A percentile compares a stretch with the other conserved stretches of the same genome.
These are phyloP conservation scores for Nephrotoma flavescens DNA, from an alignment of 2,888 invertebrate genomes.

Conservation along the genomic window DNA sequence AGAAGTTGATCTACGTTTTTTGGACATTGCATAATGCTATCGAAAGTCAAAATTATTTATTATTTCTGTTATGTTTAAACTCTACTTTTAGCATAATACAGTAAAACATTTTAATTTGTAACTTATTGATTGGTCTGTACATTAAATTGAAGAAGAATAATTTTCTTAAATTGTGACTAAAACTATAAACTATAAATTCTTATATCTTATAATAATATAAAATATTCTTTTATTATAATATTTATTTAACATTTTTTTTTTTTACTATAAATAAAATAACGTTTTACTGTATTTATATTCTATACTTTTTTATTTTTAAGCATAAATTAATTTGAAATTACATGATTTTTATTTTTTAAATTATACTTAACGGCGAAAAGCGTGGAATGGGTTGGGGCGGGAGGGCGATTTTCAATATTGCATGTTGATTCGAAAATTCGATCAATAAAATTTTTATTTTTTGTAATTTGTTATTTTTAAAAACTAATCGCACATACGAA, in stretches of 20 bases:
- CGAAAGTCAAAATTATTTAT: slow-evolving; percentile 10
- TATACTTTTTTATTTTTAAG: neutral
- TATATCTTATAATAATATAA: neutral
- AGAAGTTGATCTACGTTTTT: slow-evolving; percentile 94
- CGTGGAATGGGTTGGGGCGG: slow-evolving; percentile 14
- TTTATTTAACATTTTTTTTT: neutral
- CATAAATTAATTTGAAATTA: neutral
- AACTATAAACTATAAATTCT: slow-evolving; percentile 7
- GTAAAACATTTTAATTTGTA: neutral
- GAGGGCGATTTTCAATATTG: slow-evolving; percentile 8
- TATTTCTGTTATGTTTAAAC: slow-evolving; percentile 17
- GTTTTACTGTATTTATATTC: slow-evolving; percentile 1
- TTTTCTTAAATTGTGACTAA: slow-evolving; percentile 9
- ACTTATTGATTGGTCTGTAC: neutral
- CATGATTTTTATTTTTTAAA: neutral
- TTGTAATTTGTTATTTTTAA: neutral
- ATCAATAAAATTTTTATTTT: neutral
- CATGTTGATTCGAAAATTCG: neutral
- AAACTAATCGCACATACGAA: neutral
- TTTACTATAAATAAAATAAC: neutral
- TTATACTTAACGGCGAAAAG: slow-evolving; percentile 8
- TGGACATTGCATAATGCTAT: slow-evolving; percentile 63
- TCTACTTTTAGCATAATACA: slow-evolving; percentile 11
- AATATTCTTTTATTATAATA: neutral
- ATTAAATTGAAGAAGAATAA: neutral